A percentile compares a stretch with the other conserved stretches of the same genome.
phyloP scores from a whole-genome alignment of 2,113 vertebrate genomes.

The Numida meleagris region DNA sequence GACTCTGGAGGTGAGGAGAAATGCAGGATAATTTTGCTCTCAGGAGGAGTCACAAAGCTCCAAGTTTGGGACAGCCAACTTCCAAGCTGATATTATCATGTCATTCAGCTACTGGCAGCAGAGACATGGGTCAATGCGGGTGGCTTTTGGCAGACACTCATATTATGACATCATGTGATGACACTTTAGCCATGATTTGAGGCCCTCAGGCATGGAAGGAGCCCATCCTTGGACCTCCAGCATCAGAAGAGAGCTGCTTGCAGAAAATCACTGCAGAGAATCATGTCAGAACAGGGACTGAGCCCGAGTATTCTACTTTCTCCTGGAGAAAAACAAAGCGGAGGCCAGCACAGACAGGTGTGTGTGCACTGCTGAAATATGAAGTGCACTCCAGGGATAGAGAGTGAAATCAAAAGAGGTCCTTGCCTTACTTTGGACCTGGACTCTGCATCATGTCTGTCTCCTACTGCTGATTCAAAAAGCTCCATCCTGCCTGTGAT shows the following conservation, averaged over 20 bases:
- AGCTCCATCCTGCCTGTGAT: background rate
- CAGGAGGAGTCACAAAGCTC: background rate
- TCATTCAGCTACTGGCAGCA: background rate
- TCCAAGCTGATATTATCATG: background rate
- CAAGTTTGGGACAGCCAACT: background rate
- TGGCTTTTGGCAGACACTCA: background rate
- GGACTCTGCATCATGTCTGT: background rate
- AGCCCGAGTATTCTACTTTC: background rate
- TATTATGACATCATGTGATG: background rate
- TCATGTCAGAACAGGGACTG: background rate
- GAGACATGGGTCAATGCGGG: background rate
- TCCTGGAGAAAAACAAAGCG: slow-evolving; percentile 14
- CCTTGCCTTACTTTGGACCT: background rate
- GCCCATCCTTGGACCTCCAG: background rate
- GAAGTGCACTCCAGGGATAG: slow-evolving; percentile 5
- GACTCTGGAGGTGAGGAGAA: background rate
- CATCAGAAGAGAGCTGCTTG: background rate
- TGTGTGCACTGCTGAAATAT: slow-evolving; percentile 1
- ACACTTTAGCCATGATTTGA: background rate
- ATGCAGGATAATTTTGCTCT: background rate
- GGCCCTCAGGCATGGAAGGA: background rate
- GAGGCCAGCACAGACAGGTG: slow-evolving; percentile 35
- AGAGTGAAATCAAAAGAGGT: background rate
- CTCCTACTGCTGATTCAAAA: background rate
- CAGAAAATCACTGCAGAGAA: background rate